Conservation (phyloP, 1,140 invertebrate genomes). For the Magallana gigas region DNA sequence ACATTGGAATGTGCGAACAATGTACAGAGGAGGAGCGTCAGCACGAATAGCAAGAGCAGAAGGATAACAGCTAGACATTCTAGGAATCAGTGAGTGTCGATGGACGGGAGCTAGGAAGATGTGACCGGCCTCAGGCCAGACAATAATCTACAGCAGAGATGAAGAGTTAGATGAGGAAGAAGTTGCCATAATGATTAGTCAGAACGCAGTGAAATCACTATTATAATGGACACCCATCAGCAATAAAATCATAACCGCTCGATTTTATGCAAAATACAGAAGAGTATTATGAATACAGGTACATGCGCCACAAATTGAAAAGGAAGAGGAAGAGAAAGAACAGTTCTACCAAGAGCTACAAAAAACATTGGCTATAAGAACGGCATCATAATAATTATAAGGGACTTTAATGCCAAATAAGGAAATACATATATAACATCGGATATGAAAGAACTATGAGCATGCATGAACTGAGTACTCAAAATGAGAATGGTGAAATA, state of each 20-base stretch:
- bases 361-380: neutral
- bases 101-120: neutral
- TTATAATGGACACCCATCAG: conserved; percentile 21
- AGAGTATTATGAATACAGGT: neutral
- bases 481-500: neutral
- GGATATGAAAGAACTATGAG: neutral
- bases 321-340: neutral
- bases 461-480: neutral
- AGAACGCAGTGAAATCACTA: neutral
- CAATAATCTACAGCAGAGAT: conserved; percentile 6
- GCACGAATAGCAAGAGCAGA: neutral
- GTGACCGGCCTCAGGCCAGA: neutral
- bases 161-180: neutral
- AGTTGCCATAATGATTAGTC: conserved; percentile 14
- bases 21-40: neutral
- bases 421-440: neutral
- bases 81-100: neutral
- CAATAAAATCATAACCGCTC: conserved; percentile 4
- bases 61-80: neutral
- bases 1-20: neutral
- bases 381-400: neutral
- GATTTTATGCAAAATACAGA: neutral
- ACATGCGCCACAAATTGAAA: neutral
- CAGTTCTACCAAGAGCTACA: neutral
- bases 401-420: neutral